phyloP scores from a whole-genome alignment of 2,888 invertebrate species.

The Orchestes rusci region DNA sequence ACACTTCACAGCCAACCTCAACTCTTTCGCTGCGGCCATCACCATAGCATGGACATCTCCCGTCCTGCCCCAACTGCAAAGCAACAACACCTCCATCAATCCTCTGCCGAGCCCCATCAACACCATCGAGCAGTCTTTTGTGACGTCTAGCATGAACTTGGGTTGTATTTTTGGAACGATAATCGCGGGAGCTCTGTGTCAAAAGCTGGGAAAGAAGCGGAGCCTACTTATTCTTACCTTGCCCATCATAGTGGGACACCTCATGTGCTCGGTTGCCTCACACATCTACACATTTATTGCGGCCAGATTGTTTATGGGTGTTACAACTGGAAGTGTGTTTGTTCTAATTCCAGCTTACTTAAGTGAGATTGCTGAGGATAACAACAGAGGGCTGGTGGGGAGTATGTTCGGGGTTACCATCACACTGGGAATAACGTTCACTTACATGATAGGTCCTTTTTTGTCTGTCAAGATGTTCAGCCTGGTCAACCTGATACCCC shows the following conservation, averaged over 20 bases:
- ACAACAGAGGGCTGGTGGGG: slow-evolving; percentile 69
- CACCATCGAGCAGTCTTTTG: slow-evolving; percentile 8
- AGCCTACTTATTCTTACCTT: slow-evolving; percentile 17
- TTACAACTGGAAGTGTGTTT: slow-evolving; percentile 18
- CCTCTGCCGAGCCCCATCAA: slow-evolving; percentile 14
- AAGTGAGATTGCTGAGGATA: slow-evolving; percentile 74
- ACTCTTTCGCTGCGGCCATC: slow-evolving; percentile 11
- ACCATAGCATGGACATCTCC: slow-evolving; percentile 23
- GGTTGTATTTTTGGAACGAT: slow-evolving; percentile 22
- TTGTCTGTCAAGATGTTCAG: slow-evolving; percentile 16
- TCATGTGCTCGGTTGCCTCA: slow-evolving; percentile 18
- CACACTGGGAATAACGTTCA: too few species aligned
- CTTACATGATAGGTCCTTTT: slow-evolving; percentile 52
- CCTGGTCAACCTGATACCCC: slow-evolving; percentile 18
- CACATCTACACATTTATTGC: slow-evolving; percentile 17
- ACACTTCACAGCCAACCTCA: slow-evolving; percentile 19
- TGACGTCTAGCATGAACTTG: slow-evolving; percentile 15
- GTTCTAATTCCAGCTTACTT: slow-evolving; percentile 24
- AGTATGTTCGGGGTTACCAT: too few species aligned
- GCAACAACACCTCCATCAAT: slow-evolving; percentile 4
- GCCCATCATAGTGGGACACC: slow-evolving; percentile 22
- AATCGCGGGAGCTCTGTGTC: slow-evolving; percentile 12
- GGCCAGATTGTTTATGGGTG: slow-evolving; percentile 26
- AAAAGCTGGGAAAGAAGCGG: slow-evolving; percentile 20
- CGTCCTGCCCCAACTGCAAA: slow-evolving; percentile 18